Percentiles rank a stretch among this genome's conserved stretches.
Conservation (phyloP, 2,888 invertebrate genomes). For the Mamestra brassicae region DNA sequence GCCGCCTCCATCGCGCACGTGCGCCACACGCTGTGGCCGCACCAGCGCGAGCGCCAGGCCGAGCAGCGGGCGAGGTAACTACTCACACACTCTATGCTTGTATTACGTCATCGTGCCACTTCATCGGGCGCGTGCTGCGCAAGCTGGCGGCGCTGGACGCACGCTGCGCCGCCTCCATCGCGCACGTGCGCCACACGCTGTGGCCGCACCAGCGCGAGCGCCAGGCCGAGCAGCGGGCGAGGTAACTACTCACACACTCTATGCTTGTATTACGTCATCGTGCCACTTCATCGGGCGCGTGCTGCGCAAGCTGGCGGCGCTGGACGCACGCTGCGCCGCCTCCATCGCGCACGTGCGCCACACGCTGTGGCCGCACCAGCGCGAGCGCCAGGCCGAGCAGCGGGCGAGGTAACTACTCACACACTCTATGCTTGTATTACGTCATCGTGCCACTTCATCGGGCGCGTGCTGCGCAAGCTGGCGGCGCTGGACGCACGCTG, state of each 20-base stretch:
- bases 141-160: conserved; percentile 94
- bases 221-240: conserved; percentile 93
- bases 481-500: conserved; percentile 93
- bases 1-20: conserved; percentile 93
- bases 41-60: conserved; percentile 94
- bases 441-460: no score
- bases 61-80: conserved; percentile 92
- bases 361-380: conserved; percentile 95
- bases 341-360: conserved; percentile 93
- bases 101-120: no score
- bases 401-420: conserved; percentile 85
- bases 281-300: conserved; percentile 96
- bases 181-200: conserved; percentile 93
- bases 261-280: no score
- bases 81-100: no score
- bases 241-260: conserved; percentile 73
- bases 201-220: conserved; percentile 96
- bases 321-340: conserved; percentile 93
- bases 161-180: conserved; percentile 93
- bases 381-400: conserved; percentile 95
- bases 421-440: no score
- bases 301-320: conserved; percentile 93
- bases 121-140: conserved; percentile 95
- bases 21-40: conserved; percentile 95
- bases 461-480: conserved; percentile 94